phyloP scores from a whole-genome alignment of 2,113 vertebrate genomes.

The Lathamus discolor region DNA sequence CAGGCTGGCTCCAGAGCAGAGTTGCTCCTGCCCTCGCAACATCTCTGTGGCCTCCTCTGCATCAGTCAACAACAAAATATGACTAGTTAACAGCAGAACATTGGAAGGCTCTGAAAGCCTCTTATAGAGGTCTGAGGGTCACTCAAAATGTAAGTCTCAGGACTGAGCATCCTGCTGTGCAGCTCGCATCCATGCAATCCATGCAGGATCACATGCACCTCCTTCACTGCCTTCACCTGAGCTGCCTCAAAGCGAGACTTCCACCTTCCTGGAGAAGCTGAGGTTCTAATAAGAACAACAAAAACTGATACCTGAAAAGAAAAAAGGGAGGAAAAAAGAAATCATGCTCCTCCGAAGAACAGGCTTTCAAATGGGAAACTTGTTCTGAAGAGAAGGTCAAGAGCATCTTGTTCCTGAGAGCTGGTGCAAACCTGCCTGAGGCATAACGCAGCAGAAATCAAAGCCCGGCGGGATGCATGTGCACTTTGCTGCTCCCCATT shows the following conservation, averaged over 20 bases:
- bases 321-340: background rate
- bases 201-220: fast-evolving
- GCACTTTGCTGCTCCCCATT: background rate
- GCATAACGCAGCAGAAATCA: background rate
- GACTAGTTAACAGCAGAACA: background rate
- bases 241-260: background rate
- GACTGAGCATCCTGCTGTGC: fast-evolving
- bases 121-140: background rate
- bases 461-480: background rate
- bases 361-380: background rate
- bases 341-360: background rate
- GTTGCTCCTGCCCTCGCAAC: background rate
- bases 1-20: background rate
- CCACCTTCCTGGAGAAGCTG: background rate
- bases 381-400: background rate
- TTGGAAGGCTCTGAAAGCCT: background rate
- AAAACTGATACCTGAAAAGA: background rate
- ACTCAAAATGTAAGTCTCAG: fast-evolving
- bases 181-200: background rate
- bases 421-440: background rate
- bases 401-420: background rate
- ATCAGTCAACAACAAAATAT: background rate
- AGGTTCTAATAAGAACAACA: background rate
- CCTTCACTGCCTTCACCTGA: background rate
- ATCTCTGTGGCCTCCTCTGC: background rate